Base-by-base conservation (phyloP, 2,888 invertebrate genomes). In the Tachina lurida region DNA sequence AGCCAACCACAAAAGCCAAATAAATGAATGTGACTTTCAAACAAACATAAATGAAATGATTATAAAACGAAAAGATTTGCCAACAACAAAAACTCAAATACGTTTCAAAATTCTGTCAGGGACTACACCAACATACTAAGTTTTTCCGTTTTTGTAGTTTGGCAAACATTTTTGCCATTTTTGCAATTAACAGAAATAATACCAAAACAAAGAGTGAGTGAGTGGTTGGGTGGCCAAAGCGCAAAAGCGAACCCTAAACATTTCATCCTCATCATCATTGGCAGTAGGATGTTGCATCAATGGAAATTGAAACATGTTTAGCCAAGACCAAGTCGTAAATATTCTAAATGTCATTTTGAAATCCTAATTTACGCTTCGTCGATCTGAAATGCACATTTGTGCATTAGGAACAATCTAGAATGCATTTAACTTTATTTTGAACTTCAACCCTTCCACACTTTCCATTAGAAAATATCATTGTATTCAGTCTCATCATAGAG, bases 301-400 rank as follows among this genome's bases (percentile, higher is more conserved):
- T 81, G 63, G 77, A 58, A 75, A 75, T 81, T 12, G 74, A n/a
- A 76, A 45, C 86, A 83, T 86, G 86, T 80, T 73, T 81, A 84
- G 75, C 73, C 81, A 84, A 87, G 86, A 83, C 86, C 86, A 89
- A 91, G 91, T 91, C 92, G 92, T 92, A 92, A 92, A 92, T 92
- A 92, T 92, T 92, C 92, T 89, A 92, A 92, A 92, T 92, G 92
- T 92, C 92, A 92, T 92, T 91, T 92, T 91, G 92, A 92, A 92
- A 92, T 92, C 92, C 92, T 92, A 92, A 92, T 92, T 92, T 92
- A 92, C 92, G 92, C 92, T 92, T 90, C 92, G 90, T 87, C 90
- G 91, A 89, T 89, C 89, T 89, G 89, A 91, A 91, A 91, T 91
- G 91, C 91, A 91, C 90, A 90, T 90, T 91, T 90, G 89, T 89